phyloP scores from a whole-genome alignment of 2,797 vertebrate species.

The Bradypodion ventrale region DNA sequence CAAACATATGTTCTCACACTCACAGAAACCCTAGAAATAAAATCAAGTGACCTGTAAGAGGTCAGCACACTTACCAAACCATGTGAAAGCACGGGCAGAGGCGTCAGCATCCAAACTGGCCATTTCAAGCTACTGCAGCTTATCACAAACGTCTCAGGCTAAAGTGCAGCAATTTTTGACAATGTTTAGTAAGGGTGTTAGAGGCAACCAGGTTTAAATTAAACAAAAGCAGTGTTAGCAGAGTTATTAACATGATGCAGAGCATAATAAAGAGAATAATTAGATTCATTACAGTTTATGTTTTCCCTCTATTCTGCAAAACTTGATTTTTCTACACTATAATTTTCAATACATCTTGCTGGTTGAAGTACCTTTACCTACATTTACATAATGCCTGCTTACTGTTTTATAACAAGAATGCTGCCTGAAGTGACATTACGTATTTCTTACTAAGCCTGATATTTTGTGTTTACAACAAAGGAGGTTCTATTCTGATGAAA shows the following conservation, averaged over 20 bases:
- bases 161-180: conserved; percentile 89
- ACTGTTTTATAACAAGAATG: conserved; percentile 18
- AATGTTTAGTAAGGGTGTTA: conserved; percentile 88
- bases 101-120: conserved; percentile 79
- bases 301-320: conserved; percentile 51
- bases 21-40: conserved; percentile 41
- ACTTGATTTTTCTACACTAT: conserved; percentile 51
- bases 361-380: conserved; percentile 30
- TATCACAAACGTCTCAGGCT: conserved; percentile 86
- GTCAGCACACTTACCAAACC: conserved; percentile 87
- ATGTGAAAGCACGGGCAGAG: conserved; percentile 77
- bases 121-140: conserved; percentile 90
- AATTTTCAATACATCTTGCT: conserved; percentile 48
- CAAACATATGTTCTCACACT: conserved; percentile 20
- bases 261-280: conserved; percentile 52
- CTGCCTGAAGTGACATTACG: conserved; percentile 3
- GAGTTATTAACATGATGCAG: conserved; percentile 71
- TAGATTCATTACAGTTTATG: conserved; percentile 42
- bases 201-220: conserved; percentile 85
- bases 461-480: background rate
- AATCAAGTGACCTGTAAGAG: conserved; percentile 39
- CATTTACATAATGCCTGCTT: conserved; percentile 20
- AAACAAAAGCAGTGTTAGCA: conserved; percentile 78
- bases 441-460: conserved; percentile 37
- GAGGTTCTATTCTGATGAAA: background rate